Base-by-base conservation (phyloP, 2,113 vertebrate genomes). In the Nestor notabilis region DNA sequence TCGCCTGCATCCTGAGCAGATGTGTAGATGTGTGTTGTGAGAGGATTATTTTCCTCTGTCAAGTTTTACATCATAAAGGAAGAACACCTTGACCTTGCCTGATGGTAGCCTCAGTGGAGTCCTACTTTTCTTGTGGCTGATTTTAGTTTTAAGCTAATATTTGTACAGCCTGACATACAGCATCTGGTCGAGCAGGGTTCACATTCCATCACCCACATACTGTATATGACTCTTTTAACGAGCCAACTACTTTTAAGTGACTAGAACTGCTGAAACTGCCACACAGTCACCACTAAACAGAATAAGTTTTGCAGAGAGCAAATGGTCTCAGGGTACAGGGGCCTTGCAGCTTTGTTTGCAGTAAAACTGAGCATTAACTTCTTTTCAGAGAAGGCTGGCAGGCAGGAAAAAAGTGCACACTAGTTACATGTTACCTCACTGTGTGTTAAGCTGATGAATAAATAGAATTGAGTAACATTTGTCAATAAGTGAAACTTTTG, bases 401-500 rank as follows among this genome's bases (percentile, higher is more conserved):
- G 68, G 49, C 68, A 61, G 71, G 31, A 61, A 76, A 90, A 52
- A 47, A 68, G 18, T 4, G 19, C 29, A 19, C 24, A 9, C 53
- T 72, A 18, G 70, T 88, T 88, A 79, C 50, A 87, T 20, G 80
- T 95, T 95, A 91, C 86, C 56, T 90, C 80, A 83, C 24, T 60
- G 76, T 90, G 83, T 87, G 70, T 75, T 91, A 77, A 81, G 65
- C 80, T 94, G 71, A 93, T 91, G 95, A 91, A 92, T 83, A 95
- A 61, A 76, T 47, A 86, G 93, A 90, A 79, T 95, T 97, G 92
- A 47, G 93, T 89, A 97, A 97, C 72, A 8, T 88, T 56, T 78
- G 95, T 95, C 83, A 95, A 96, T 78, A 97, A 96, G 47, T 41
- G 66, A 90, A 93, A 77, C 60, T 82, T 96, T 20, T 79, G 47